Percentiles rank a stretch among this genome's conserved stretches.
These are phyloP conservation scores for Rhabdornis inornatus DNA, from an alignment of 2,113 vertebrate species.

Conservation along the genomic window DNA sequence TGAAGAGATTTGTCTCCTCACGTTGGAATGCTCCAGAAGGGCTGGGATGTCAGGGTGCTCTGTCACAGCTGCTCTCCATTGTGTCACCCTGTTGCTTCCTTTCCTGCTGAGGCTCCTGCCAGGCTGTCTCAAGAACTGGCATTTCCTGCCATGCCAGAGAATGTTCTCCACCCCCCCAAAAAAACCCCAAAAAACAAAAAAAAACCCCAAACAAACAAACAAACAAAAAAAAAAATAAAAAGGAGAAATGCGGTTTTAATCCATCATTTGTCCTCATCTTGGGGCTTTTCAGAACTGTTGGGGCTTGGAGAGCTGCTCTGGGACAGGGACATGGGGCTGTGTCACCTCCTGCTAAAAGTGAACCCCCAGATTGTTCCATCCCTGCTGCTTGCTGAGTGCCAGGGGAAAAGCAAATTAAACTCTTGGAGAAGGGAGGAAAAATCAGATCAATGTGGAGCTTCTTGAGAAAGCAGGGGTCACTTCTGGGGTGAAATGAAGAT, in stretches of 20 bases:
- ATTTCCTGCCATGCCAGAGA: not conserved
- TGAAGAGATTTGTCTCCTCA: not conserved
- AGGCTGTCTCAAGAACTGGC: not conserved
- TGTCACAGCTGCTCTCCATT: not conserved
- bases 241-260: not conserved
- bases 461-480: not conserved
- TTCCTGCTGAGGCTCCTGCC: not conserved
- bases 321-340: accelerated
- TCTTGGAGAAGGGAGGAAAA: accelerated
- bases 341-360: not conserved
- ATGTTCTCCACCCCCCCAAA: not conserved
- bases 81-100: not conserved
- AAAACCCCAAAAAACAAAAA: not conserved
- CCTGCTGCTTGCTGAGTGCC: not conserved
- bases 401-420: not conserved
- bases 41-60: not conserved
- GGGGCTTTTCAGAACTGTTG: not conserved
- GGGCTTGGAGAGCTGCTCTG: not conserved
- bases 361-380: not conserved
- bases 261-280: not conserved
- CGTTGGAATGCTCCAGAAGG: not conserved
- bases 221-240: not conserved
- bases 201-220: too few species aligned
- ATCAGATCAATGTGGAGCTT: not conserved
- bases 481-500: not conserved